A percentile compares a stretch with the other conserved stretches of the same genome.
Conservation (phyloP, 2,888 invertebrate genomes). For the Sesamia inferens region DNA sequence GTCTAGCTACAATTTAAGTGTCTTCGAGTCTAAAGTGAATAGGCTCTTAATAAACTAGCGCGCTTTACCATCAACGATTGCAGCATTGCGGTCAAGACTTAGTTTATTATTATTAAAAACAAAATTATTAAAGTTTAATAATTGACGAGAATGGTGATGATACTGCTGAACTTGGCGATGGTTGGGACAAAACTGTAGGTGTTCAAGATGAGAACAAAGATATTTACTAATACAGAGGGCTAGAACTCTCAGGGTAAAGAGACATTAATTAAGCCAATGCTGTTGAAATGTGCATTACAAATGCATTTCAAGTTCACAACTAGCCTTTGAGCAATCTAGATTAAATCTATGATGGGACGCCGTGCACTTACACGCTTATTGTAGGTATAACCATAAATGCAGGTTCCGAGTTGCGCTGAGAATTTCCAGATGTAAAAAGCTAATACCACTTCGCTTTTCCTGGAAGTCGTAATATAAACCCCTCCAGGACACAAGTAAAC, state of each 20-base stretch:
- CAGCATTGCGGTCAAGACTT: too few species aligned
- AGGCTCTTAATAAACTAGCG: too few species aligned
- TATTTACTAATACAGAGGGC: neutral
- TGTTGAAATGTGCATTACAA: neutral
- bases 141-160: too few species aligned
- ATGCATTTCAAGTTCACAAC: neutral
- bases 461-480: neutral
- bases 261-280: neutral
- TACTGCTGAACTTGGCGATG: neutral
- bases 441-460: neutral
- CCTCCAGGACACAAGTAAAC: neutral
- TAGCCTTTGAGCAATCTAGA: constrained; percentile 2
- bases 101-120: too few species aligned
- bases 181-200: neutral
- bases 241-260: neutral
- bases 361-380: neutral
- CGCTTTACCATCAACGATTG: too few species aligned
- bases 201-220: neutral
- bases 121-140: too few species aligned
- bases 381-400: neutral
- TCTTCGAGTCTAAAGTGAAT: too few species aligned
- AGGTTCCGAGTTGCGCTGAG: neutral
- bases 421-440: neutral
- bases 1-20: too few species aligned
- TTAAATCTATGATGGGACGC: constrained; percentile 36